A percentile compares a stretch with the other conserved stretches of the same genome.
Evolutionary conservation across 2,113 vertebrate genomes (phyloP).

Genomic region (Crocuta crocuta): DNA sequence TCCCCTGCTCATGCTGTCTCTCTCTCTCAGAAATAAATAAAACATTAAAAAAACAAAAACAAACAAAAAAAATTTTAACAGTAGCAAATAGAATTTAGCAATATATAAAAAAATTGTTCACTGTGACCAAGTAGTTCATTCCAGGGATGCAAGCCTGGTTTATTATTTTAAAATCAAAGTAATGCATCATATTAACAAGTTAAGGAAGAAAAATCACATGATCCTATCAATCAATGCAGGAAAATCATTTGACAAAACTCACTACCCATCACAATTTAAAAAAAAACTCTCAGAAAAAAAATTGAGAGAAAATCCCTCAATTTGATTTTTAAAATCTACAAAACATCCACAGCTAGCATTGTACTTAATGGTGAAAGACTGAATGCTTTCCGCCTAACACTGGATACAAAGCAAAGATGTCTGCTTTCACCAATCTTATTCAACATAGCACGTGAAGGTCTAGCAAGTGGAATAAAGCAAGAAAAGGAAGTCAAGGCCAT

Average conservation of each 20-base stretch:
- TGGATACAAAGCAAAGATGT: background rate
- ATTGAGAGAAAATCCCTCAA: conserved; percentile 7
- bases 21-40: too few species aligned
- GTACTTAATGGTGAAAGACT: background rate
- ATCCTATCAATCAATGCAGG: background rate
- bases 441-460: background rate
- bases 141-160: background rate
- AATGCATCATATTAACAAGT: background rate
- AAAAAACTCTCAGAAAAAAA: background rate
- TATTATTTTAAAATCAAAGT: background rate
- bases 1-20: too few species aligned
- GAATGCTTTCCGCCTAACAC: background rate
- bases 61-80: background rate
- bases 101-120: background rate
- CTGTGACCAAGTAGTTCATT: background rate
- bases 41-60: background rate
- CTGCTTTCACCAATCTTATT: background rate
- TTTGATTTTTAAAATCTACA: background rate
- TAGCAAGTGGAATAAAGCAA: background rate
- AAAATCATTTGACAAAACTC: background rate
- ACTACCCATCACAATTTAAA: background rate
- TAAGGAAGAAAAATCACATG: background rate
- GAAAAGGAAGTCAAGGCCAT: background rate
- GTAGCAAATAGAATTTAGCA: background rate
- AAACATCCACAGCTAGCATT: background rate